phyloP scores from a whole-genome alignment of 2,888 invertebrate genomes.

The Lasioglossum villosulum region DNA sequence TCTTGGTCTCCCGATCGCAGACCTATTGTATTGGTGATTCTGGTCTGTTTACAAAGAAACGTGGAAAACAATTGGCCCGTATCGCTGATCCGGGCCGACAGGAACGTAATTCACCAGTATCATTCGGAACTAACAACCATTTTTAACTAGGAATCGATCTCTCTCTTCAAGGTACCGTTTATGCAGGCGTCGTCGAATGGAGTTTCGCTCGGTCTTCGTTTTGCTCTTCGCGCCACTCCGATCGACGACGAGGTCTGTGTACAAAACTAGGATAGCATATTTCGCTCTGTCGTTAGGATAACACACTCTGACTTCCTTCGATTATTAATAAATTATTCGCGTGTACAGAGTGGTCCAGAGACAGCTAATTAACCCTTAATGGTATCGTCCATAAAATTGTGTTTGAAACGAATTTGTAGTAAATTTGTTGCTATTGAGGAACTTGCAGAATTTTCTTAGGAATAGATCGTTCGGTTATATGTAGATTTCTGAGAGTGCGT shows the following conservation, averaged over 20 bases:
- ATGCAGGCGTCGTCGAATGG: constrained; percentile 26
- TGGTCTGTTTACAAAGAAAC: constrained; percentile 60
- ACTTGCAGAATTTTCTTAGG: background rate
- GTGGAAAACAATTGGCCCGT: constrained; percentile 56
- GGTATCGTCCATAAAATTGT: background rate
- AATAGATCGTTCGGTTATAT: background rate
- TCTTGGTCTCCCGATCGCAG: constrained; percentile 8
- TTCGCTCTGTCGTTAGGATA: constrained; percentile 1
- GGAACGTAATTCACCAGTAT: constrained; percentile 70
- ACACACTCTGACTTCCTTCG: background rate
- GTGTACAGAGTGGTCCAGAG: background rate
- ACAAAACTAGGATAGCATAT: constrained; percentile 44
- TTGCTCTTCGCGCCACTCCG: background rate
- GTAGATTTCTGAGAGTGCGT: background rate
- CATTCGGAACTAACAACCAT: constrained; percentile 69
- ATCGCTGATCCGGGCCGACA: constrained; percentile 36
- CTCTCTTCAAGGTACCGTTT: constrained; percentile 66
- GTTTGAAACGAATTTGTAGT: background rate
- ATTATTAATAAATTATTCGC: background rate
- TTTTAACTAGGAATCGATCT: constrained; percentile 67
- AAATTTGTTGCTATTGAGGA: background rate
- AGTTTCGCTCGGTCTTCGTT: background rate
- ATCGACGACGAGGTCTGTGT: constrained; percentile 21
- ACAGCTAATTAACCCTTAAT: background rate
- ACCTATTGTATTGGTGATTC: constrained; percentile 26